Evolutionary conservation across 1,140 invertebrate species (phyloP).

Genomic region (Listronotus bonariensis): DNA sequence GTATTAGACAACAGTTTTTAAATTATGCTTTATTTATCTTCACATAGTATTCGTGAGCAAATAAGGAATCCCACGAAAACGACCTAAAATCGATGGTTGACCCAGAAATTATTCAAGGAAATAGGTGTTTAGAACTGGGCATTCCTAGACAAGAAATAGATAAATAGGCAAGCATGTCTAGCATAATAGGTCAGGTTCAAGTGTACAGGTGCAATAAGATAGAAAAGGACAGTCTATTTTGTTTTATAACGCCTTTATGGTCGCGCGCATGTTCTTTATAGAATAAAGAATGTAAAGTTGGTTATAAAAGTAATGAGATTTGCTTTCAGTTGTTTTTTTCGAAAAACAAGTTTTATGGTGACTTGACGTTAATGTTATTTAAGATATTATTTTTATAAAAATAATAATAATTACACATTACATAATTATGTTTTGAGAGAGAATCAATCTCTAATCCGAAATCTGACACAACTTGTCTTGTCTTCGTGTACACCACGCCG

Average conservation of each 20-base stretch:
- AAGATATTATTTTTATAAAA: too few relatives aligned
- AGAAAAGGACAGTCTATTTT: conserved; percentile 27
- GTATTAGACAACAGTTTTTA: background rate
- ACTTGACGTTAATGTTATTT: too few relatives aligned
- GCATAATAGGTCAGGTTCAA: conserved; percentile 55
- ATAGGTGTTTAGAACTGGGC: conserved; percentile 38
- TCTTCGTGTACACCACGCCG: too few relatives aligned
- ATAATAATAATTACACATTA: too few relatives aligned
- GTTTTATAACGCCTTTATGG: conserved; percentile 39
- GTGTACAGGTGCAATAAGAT: conserved; percentile 50
- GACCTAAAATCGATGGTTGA: conserved; percentile 4
- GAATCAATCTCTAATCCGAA: too few relatives aligned
- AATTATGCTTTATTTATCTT: background rate
- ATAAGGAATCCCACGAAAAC: background rate
- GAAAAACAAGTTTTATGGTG: too few relatives aligned
- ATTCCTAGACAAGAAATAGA: conserved; percentile 42
- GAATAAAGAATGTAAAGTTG: background rate
- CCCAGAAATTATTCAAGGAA: conserved; percentile 17
- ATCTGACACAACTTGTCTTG: too few relatives aligned
- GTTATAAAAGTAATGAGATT: too few relatives aligned
- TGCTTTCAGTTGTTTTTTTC: too few relatives aligned
- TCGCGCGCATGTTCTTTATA: conserved; percentile 17
- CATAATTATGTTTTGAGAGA: too few relatives aligned
- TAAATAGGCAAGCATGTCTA: conserved; percentile 32
- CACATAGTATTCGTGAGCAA: background rate